Evolutionary conservation across 2,113 vertebrate genomes (phyloP), one percentile per base, ranked within the genome.

Genomic region (Oreotrochilus melanogaster): DNA sequence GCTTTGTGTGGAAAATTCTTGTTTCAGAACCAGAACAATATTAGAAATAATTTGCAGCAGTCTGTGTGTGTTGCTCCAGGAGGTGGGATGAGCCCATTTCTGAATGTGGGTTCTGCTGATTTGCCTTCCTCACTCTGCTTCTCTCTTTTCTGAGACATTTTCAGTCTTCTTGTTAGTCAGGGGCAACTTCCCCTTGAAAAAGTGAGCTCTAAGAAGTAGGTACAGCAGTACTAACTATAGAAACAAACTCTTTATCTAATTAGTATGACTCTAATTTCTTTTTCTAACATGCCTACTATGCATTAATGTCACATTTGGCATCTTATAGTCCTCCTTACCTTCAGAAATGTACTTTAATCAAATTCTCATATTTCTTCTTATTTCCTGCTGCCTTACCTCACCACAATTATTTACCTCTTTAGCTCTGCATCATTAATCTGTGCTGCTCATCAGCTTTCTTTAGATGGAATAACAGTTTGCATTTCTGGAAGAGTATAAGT

Each of bases 371-470:
- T 96, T 97, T 97, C 78, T 92, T 85, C 67, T 65, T 72, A 43
- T 80, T 92, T 94, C 28, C 42, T 92, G 25, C 35, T 80, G 89
- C 39, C 42, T 72, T 78, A 78, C 30, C 78, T 93, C 83, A 67
- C 60, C 67, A 85, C 62, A 78, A 89, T 91, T 90, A 96, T 91
- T 97, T 97, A 95, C 76, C 61, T 85, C 88, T 97, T 98, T 97
- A 97, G 92, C 88, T 95, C 53, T 84, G 54, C 64, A 56, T 95
- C 90, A 75, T 96, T 97, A 95, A 95, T 96, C 78, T 92, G 16
- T 65, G 30, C n/a, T 78, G 86, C 61, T 93, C 78, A 69, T 83
- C 39, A 23, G 90, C 87, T 95, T 66, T 74, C 82, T 83, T 87
- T 70, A 73, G 75, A 48, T 30, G 22, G 9, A 89, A 65, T 30